phyloP scores from a whole-genome alignment of 2,797 vertebrate species.

The Rousettus madagascariensis region DNA sequence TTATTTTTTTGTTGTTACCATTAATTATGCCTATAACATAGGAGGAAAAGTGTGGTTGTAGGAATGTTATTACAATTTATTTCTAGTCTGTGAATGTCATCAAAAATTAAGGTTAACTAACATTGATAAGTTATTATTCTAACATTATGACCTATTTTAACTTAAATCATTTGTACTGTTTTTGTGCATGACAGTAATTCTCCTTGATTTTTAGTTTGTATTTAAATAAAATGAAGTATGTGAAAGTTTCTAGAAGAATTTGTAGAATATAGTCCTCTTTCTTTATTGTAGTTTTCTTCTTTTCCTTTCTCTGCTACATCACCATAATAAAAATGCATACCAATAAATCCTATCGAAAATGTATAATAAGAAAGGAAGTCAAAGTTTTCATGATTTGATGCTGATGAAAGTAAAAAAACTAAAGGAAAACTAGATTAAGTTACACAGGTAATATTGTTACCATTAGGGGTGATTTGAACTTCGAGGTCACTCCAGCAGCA shows the following conservation, averaged over 20 bases:
- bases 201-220: neutral
- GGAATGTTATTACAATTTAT: neutral
- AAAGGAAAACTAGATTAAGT: neutral
- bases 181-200: neutral
- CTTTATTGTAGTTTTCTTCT: conserved; percentile 18
- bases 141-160: neutral
- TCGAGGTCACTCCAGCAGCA: too few species aligned
- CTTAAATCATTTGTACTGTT: neutral
- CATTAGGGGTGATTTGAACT: too few species aligned
- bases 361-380: neutral
- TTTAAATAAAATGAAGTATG: neutral
- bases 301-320: neutral
- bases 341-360: neutral
- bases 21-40: neutral
- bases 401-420: neutral
- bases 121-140: neutral
- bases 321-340: neutral
- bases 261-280: neutral
- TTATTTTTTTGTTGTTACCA: neutral
- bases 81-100: neutral
- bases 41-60: neutral
- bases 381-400: neutral
- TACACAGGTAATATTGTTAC: neutral
- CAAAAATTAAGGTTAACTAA: neutral
- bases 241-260: neutral